These are phyloP conservation scores for Esox niger DNA, from an alignment of 2,113 vertebrate species.

Conservation along the genomic window DNA sequence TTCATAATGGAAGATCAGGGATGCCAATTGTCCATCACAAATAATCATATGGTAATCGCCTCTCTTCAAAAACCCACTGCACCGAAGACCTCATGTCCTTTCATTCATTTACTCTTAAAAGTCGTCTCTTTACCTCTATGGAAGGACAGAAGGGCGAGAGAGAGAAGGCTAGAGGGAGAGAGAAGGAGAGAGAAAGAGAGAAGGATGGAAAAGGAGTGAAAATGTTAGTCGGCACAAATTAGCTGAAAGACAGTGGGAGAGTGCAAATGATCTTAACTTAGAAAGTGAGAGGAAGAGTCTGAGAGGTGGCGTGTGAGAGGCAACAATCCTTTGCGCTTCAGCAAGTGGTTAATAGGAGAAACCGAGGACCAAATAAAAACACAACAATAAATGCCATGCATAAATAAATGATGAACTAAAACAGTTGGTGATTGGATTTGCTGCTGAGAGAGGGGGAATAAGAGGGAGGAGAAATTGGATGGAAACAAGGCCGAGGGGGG, in stretches of 20 bases:
- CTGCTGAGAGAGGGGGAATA: neutral
- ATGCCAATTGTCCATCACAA: constrained; percentile 75
- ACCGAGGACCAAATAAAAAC: constrained; percentile 16
- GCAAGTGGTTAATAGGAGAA: constrained; percentile 34
- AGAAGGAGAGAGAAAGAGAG: constrained; percentile 9
- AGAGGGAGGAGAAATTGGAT: neutral
- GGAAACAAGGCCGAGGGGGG: neutral
- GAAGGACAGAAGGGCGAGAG: constrained; percentile 17
- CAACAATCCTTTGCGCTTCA: neutral
- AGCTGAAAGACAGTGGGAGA: neutral
- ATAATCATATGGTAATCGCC: constrained; percentile 75
- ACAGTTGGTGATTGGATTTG: neutral
- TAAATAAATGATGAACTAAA: constrained; percentile 37
- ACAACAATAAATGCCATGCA: constrained; percentile 7
- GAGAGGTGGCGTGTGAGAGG: neutral
- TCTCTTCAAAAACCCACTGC: constrained; percentile 40
- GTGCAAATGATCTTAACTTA: neutral
- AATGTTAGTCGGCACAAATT: neutral
- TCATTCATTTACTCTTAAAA: constrained; percentile 55
- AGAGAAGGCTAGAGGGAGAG: constrained; percentile 5
- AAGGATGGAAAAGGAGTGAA: neutral
- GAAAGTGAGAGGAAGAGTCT: constrained; percentile 3
- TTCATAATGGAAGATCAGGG: constrained; percentile 71
- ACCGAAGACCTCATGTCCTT: constrained; percentile 35
- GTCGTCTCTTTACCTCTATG: constrained; percentile 11